Conservation (phyloP, 2,113 vertebrate species). For the Chionodraco myersi region DNA sequence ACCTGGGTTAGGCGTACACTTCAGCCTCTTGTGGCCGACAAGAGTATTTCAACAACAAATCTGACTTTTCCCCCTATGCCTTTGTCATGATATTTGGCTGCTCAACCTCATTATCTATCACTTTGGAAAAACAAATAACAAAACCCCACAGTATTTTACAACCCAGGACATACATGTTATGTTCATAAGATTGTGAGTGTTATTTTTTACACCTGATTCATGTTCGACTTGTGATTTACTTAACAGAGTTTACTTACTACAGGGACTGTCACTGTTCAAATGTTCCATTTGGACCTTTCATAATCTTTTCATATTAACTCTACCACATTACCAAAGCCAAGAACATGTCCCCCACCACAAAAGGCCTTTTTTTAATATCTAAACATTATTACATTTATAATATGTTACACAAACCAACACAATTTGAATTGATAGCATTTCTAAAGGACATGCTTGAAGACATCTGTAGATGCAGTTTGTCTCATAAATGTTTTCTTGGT, state of each 20-base stretch:
- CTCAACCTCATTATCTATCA: neutral
- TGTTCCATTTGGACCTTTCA: neutral
- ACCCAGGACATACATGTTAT: neutral
- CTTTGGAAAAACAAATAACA: neutral
- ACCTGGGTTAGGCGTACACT: no score
- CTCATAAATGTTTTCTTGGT: neutral
- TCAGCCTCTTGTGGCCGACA: no score
- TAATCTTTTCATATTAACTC: neutral
- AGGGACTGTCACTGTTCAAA: neutral
- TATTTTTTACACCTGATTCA: neutral
- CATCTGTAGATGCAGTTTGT: neutral
- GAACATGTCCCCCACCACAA: neutral
- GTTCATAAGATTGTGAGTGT: neutral
- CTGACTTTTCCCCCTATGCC: neutral
- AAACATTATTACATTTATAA: neutral
- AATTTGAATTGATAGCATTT: neutral
- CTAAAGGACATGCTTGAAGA: neutral
- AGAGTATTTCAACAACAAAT: no score
- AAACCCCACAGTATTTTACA: neutral
- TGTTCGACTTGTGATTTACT: neutral
- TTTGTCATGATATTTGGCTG: neutral
- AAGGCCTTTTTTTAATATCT: neutral
- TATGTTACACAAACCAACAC: neutral
- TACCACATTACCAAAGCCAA: conserved; percentile 4
- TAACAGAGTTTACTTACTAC: neutral